Conservation (phyloP, 1,140 invertebrate species). For the Ceratoteleas bidentatus region DNA sequence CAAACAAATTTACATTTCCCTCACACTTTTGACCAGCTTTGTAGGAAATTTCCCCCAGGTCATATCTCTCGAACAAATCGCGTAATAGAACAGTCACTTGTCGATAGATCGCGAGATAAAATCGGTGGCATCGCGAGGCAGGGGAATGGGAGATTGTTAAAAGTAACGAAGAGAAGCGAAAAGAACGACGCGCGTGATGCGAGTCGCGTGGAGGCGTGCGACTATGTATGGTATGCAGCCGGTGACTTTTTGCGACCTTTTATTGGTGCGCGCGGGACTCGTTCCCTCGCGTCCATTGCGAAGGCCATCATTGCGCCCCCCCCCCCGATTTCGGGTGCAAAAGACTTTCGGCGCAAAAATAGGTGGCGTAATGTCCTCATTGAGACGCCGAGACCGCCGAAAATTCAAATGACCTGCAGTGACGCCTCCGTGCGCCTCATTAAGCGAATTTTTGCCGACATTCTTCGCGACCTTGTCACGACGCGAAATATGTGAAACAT, state of each 20-base stretch:
- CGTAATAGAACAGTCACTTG: slow-evolving; percentile 27
- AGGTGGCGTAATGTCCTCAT: slow-evolving; percentile 62
- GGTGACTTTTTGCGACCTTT: slow-evolving; percentile 70
- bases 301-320: slow-evolving; percentile 40
- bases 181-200: slow-evolving; percentile 53
- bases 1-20: too few relatives aligned
- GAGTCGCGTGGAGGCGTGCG: slow-evolving; percentile 75
- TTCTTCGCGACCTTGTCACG: slow-evolving; percentile 1
- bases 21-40: too few relatives aligned
- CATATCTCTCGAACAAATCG: slow-evolving; percentile 1
- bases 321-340: slow-evolving; percentile 23
- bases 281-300: slow-evolving; percentile 20
- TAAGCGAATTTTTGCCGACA: slow-evolving; percentile 20
- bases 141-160: slow-evolving; percentile 36
- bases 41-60: too few relatives aligned
- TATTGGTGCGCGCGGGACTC: slow-evolving; percentile 60
- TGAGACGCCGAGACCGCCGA: slow-evolving; percentile 17
- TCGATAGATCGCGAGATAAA: slow-evolving; percentile 24
- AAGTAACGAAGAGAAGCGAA: slow-evolving; percentile 55
- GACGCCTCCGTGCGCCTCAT: slow-evolving; percentile 14
- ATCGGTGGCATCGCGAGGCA: slow-evolving; percentile 15
- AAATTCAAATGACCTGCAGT: slow-evolving; percentile 35
- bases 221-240: slow-evolving; percentile 74
- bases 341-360: slow-evolving; percentile 33
- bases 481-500: too few relatives aligned